Conservation (phyloP, 2,888 invertebrate species). For the Nematopogon swammerdamellus region DNA sequence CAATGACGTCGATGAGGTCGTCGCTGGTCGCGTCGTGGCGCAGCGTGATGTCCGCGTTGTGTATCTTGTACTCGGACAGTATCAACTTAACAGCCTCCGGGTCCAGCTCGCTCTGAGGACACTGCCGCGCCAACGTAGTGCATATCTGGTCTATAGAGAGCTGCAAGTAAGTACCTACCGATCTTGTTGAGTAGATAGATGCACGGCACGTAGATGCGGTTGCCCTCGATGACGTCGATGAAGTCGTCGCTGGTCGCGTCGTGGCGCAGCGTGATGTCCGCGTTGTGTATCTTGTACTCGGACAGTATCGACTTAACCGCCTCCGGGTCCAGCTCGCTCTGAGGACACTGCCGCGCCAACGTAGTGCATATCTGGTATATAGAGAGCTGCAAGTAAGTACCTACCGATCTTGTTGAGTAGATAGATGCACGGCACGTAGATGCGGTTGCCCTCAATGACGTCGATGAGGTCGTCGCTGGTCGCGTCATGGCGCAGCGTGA, state of each 20-base stretch:
- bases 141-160: too few species aligned
- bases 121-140: too few species aligned
- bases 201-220: constrained; percentile 96
- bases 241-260: constrained; percentile 97
- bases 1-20: constrained; percentile 97
- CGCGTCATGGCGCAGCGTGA: constrained; percentile 91
- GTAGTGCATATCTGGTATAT: too few species aligned
- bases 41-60: constrained; percentile 96
- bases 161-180: too few species aligned
- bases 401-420: constrained; percentile 96
- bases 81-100: constrained; percentile 93
- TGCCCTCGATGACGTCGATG: constrained; percentile 98
- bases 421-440: constrained; percentile 98
- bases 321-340: constrained; percentile 92
- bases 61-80: constrained; percentile 95
- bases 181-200: constrained; percentile 99
- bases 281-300: constrained; percentile 98
- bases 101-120: constrained; percentile 90
- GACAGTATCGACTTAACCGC: constrained; percentile 93
- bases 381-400: too few species aligned
- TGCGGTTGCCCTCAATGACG: constrained; percentile 96
- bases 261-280: constrained; percentile 91
- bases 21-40: constrained; percentile 95
- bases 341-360: constrained; percentile 79
- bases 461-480: constrained; percentile 98